Base-by-base conservation (phyloP, 1,140 invertebrate genomes). In the Eueides isabella region DNA sequence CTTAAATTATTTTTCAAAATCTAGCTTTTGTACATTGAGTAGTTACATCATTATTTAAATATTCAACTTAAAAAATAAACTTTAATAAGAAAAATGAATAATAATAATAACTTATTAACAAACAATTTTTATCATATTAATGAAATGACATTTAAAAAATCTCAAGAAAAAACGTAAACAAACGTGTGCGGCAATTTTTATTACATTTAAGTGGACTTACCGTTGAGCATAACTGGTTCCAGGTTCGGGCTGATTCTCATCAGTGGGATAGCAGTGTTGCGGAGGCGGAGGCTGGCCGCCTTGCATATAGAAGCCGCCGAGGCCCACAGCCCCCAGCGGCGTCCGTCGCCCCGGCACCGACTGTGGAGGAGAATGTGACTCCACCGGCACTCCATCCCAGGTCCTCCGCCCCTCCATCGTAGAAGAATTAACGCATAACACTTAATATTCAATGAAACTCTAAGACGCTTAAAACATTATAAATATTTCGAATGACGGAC, bases 191-290 rank as follows among this genome's bases (percentile, higher is more conserved):
- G 5, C 5, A 5, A 38, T 38, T 14, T 14, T 38, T 16, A 38
- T 38, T 1, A 38, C 35, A 38, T 38, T 38, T 2, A 38, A 38
- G 35, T 28, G 26, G 28, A 61, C 28, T 23, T 68, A 92, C 90
- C 91, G 86, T 81, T 92, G 91, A 64, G 90, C 90, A 82, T 91
- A 89, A 86, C 93, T 94, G 23, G 91, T 93, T 23, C 93, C 93
- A 14, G 94, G 93, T 85, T 96, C 96, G 0, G 97, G 97, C 81
- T 96, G 95, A 85, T 97, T 97, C 90, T 97, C 97, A 85, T 97
- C 97, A 4, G 96, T 96, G 14, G 96, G 95, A 62, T 94, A 94
- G 80, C 93, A 94, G 79, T 93, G 92, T 70, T 90, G 89, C 77
- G 74, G 94, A 87, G 78, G 94, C 79, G 94, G 93, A 79, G 95